Evolutionary conservation across 2,888 invertebrate genomes (phyloP), one percentile per base, ranked within the genome.

Genomic region (Acrobasis suavella): DNA sequence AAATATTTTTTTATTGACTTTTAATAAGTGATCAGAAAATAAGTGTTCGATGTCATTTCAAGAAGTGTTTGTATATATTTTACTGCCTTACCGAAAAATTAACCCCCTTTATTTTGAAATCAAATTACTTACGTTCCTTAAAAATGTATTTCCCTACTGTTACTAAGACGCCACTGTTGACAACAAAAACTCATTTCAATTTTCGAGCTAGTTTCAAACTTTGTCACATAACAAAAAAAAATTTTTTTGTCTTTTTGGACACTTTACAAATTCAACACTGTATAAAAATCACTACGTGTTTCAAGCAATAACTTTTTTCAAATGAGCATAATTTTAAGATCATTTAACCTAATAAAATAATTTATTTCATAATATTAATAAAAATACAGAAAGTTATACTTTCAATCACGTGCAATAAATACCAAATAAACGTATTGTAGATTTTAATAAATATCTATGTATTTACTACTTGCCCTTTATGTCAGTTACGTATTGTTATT

Each of bases 291-390:
- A 69, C 72, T 80, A 89, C 90, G 89, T 89, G 89, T 90, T 77
- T 73, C 78, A 89, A 90, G 90, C 90, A 90, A 90, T 90, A 90
- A 85, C 75, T 78, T 75, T 16, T 62, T 65, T 62, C 67, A 60
- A 64, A 60, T 46, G 62, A 42, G 66, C 62, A 60, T 64, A 56
- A 63, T 64, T 49, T 62, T 66, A 64, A 55, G 58, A 58, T 15
- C 60, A 64, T 59, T 16, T 46, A 42, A 32, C 32, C 1, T 62
- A 63, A 58, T 65, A 64, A 62, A 50, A 59, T 65, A 64, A 63
- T 62, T 64, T 58, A 16, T 69, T 71, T 69, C 58, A 60, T 67
- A 70, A 62, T 32, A 64, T 64, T 64, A 58, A 56, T 62, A 62
- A 62, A 59, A 56, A 65, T 17, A 62, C 60, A 50, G 73, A 72